Conservation (phyloP, 2,113 vertebrate species). For the Calypte anna region DNA sequence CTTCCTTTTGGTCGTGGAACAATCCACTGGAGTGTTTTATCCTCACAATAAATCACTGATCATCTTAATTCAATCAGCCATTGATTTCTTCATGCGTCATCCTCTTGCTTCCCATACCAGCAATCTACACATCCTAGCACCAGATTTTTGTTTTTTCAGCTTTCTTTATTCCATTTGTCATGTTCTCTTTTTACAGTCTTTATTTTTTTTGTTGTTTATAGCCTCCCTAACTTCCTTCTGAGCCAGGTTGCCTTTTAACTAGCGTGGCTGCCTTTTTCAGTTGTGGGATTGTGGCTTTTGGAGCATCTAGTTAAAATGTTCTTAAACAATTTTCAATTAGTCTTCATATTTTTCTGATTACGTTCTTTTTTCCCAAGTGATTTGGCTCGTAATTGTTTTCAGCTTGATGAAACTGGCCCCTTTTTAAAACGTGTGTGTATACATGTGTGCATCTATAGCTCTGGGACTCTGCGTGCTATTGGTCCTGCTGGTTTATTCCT, state of each 20-base stretch:
- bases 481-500: neutral
- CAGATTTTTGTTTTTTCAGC: neutral
- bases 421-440: neutral
- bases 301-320: constrained; percentile 68
- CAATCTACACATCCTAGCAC: neutral
- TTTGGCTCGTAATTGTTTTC: constrained; percentile 41
- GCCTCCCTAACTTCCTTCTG: neutral
- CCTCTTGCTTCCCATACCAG: neutral
- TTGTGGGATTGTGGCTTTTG: constrained; percentile 66
- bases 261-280: neutral
- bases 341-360: constrained; percentile 65
- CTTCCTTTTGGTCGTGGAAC: neutral
- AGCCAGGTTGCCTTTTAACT: constrained; percentile 51
- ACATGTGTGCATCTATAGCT: accelerated
- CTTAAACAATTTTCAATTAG: constrained; percentile 67
- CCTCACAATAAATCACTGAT: neutral
- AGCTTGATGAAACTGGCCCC: neutral
- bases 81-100: neutral
- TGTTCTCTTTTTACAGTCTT: neutral
- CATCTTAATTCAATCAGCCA: neutral
- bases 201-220: neutral
- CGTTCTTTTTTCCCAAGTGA: constrained; percentile 35
- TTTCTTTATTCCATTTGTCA: neutral
- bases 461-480: accelerated
- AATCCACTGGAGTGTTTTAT: neutral